phyloP scores from a whole-genome alignment of 1,140 invertebrate species.

The Lutraria rhynchaena region DNA sequence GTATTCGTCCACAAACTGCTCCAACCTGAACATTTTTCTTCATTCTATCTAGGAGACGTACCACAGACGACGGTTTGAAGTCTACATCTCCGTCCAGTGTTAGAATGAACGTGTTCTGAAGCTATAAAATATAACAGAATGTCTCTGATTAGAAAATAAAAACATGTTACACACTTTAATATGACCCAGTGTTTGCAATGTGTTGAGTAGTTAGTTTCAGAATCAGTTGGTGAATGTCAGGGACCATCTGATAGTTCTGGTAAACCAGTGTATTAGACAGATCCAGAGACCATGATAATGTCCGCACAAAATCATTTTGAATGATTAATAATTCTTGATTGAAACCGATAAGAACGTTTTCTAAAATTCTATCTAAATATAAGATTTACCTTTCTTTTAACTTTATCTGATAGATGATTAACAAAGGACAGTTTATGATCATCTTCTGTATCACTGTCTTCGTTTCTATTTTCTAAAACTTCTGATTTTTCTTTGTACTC shows the following conservation, averaged over 20 bases:
- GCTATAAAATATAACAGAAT: conserved; percentile 78
- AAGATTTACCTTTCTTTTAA: conserved; percentile 14
- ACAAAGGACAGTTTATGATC: neutral
- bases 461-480: neutral
- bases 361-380: too few species aligned
- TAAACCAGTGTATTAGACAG: too few species aligned
- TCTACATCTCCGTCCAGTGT: conserved; percentile 99
- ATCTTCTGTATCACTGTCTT: neutral
- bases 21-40: conserved; percentile 99
- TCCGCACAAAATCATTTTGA: too few species aligned
- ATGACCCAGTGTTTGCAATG: too few species aligned
- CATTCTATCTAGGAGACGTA: conserved; percentile 98
- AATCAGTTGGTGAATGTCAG: too few species aligned
- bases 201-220: too few species aligned
- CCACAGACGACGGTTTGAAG: conserved; percentile 97
- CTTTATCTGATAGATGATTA: neutral
- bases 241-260: too few species aligned
- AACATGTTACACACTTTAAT: too few species aligned
- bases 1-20: conserved; percentile 98
- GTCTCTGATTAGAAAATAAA: too few species aligned
- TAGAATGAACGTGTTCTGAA: conserved; percentile 97
- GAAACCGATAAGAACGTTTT: too few species aligned
- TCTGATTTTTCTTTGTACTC: neutral
- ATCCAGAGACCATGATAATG: too few species aligned
- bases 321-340: too few species aligned